Conservation (phyloP, 2,797 vertebrate genomes). For the Delichon dasypus region DNA sequence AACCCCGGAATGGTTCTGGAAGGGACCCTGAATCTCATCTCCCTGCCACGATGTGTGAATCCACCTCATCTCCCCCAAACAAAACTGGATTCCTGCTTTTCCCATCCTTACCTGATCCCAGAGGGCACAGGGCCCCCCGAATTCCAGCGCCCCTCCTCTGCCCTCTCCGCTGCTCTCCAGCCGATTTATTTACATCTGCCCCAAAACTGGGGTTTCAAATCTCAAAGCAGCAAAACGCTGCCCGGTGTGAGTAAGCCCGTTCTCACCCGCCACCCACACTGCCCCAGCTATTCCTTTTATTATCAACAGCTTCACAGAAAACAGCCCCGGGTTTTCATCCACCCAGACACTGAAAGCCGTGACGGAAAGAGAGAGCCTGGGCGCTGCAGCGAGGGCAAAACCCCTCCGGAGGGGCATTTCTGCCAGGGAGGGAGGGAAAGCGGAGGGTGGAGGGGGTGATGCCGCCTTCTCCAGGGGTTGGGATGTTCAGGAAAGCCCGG, state of each 20-base stretch:
- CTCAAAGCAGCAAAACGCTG: neutral
- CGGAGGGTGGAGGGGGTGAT: rapidly evolving
- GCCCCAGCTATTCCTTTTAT: constrained; percentile 34
- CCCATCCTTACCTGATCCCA: neutral
- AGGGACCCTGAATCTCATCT: neutral
- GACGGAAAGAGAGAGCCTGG: constrained; percentile 1
- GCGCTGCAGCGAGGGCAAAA: rapidly evolving
- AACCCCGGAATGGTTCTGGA: neutral
- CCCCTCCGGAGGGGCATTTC: neutral
- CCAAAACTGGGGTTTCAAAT: neutral
- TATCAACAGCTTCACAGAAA: constrained; percentile 46
- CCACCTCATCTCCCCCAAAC: rapidly evolving
- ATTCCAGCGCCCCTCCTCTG: neutral
- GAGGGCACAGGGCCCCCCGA: neutral
- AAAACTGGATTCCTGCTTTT: neutral
- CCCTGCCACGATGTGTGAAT: rapidly evolving
- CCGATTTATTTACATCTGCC: neutral
- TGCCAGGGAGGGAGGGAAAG: neutral
- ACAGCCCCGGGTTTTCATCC: neutral
- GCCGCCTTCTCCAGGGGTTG: neutral
- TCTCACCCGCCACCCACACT: constrained; percentile 49
- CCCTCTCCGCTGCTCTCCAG: neutral
- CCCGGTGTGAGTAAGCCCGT: neutral
- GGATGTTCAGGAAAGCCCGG: rapidly evolving
- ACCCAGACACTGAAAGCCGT: neutral